Evolutionary conservation across 2,797 vertebrate genomes (phyloP).

Genomic region (Rhinichthys osculus): DNA sequence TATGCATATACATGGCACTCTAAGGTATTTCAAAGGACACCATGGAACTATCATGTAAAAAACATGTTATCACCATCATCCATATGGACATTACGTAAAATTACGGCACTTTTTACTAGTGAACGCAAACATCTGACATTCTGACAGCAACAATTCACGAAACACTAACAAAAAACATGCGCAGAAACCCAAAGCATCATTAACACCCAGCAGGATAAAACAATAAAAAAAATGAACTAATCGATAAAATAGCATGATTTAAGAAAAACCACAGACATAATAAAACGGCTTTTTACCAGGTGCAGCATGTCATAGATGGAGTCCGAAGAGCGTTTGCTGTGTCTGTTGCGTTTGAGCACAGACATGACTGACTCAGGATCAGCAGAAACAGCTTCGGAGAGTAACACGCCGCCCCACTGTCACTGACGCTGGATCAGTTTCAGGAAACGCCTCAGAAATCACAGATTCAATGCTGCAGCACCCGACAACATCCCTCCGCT

Average conservation of each 20-base stretch:
- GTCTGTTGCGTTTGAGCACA: conserved; percentile 83
- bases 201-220: neutral
- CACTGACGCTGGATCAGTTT: conserved; percentile 55
- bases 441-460: conserved; percentile 43
- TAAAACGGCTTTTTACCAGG: conserved; percentile 76
- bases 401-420: conserved; percentile 28
- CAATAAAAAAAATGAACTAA: neutral
- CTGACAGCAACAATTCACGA: neutral
- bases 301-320: conserved; percentile 85
- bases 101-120: neutral
- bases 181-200: neutral
- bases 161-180: neutral
- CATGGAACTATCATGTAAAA: neutral
- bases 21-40: neutral
- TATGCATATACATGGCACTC: neutral
- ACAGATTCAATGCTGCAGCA: conserved; percentile 30
- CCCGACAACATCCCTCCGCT: conserved; percentile 30
- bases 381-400: conserved; percentile 55
- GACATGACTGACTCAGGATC: conserved; percentile 78
- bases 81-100: neutral
- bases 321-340: conserved; percentile 82
- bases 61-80: neutral
- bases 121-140: neutral
- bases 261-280: neutral
- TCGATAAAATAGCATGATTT: neutral